Evolutionary conservation across 1,140 invertebrate species (phyloP).

Genomic region (Bombus confusus): DNA sequence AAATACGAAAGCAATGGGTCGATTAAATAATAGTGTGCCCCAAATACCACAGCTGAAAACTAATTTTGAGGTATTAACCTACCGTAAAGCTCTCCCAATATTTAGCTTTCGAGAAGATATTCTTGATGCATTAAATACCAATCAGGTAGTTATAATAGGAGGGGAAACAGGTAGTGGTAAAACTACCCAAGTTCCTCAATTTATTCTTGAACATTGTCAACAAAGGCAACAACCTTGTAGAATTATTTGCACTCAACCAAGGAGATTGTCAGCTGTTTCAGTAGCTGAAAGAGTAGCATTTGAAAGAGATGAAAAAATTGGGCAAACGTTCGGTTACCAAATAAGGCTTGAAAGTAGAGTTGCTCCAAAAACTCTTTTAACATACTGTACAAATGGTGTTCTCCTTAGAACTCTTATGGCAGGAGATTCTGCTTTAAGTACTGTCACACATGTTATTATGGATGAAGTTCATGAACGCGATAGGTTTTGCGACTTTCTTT

Average conservation of each 20-base stretch:
- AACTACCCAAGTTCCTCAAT: slow-evolving; percentile 96
- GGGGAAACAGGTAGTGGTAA: slow-evolving; percentile 95
- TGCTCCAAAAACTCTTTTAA: slow-evolving; percentile 91
- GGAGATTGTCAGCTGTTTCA: slow-evolving; percentile 94
- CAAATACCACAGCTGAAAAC: slow-evolving; percentile 84
- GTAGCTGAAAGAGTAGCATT: slow-evolving; percentile 91
- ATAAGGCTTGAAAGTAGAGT: slow-evolving; percentile 93
- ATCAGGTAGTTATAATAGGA: slow-evolving; percentile 87
- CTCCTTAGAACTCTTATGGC: slow-evolving; percentile 93
- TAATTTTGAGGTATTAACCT: slow-evolving; percentile 81
- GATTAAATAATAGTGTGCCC: slow-evolving; percentile 85
- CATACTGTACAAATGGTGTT: slow-evolving; percentile 96
- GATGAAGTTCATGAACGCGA: slow-evolving; percentile 98
- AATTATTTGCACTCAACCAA: slow-evolving; percentile 96
- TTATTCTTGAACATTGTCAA: slow-evolving; percentile 91
- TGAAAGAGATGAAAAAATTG: slow-evolving; percentile 93
- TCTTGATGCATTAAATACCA: slow-evolving; percentile 81
- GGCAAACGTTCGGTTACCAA: slow-evolving; percentile 96
- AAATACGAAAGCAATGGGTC: slow-evolving; percentile 83
- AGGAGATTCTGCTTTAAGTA: slow-evolving; percentile 86
- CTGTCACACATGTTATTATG: slow-evolving; percentile 93
- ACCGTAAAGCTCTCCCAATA: slow-evolving; percentile 85
- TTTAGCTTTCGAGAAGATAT: slow-evolving; percentile 83
- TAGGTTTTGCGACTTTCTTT: slow-evolving; percentile 94
- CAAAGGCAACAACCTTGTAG: slow-evolving; percentile 87